phyloP scores from a whole-genome alignment of 2,113 vertebrate species.

The Calyptommatus sinebrachiatus region DNA sequence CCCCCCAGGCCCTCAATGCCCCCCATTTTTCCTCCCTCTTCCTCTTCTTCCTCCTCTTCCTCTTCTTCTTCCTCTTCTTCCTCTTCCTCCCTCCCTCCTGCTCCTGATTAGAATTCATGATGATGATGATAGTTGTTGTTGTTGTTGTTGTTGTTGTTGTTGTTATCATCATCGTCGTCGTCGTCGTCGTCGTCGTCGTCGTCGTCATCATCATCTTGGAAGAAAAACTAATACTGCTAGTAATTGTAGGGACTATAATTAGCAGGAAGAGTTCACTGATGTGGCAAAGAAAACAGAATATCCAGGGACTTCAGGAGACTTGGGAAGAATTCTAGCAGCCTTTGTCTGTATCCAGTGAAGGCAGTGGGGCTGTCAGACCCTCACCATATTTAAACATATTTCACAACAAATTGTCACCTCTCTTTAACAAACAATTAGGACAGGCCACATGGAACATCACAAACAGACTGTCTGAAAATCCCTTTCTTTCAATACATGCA shows the following conservation, averaged over 20 bases:
- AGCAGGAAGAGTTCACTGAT: background rate
- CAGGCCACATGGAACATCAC: constrained; percentile 60
- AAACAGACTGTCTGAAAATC: constrained; percentile 68
- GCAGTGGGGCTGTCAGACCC: background rate
- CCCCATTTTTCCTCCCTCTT: too few species aligned
- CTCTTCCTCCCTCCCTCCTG: too few species aligned
- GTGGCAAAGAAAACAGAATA: background rate
- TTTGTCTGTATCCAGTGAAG: background rate
- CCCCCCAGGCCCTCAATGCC: too few species aligned
- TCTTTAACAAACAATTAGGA: constrained; percentile 50
- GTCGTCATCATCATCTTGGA: background rate
- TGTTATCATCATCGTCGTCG: too few species aligned
- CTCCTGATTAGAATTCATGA: too few species aligned
- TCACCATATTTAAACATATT: constrained; percentile 28
- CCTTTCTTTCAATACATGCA: constrained; percentile 57
- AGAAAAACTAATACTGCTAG: background rate
- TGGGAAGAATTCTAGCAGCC: background rate
- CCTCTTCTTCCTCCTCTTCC: too few species aligned
- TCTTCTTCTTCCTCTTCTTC: too few species aligned
- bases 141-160: too few species aligned
- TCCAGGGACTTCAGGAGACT: background rate
- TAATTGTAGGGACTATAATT: background rate
- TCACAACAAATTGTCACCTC: constrained; percentile 59
- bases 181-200: too few species aligned
- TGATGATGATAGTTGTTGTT: too few species aligned